phyloP scores from a whole-genome alignment of 1,140 invertebrate genomes.

The Bombus turneri region DNA sequence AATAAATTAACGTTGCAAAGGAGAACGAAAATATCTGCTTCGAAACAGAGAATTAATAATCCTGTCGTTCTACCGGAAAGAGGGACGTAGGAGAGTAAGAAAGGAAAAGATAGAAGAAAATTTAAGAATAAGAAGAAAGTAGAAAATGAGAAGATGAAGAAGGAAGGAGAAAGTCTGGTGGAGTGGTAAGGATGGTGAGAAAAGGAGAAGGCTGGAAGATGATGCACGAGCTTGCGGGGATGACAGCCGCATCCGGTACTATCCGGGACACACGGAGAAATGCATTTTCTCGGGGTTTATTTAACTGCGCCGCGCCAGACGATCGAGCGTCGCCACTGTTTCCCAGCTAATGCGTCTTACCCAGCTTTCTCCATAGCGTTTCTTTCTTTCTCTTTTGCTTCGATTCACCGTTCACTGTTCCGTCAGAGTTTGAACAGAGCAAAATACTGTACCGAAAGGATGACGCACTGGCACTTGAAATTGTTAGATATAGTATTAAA shows the following conservation, averaged over 20 bases:
- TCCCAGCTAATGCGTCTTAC: conserved; percentile 59
- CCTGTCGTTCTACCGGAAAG: conserved; percentile 15
- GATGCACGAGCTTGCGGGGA: conserved; percentile 69
- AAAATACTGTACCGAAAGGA: neutral
- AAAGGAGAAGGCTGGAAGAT: conserved; percentile 55
- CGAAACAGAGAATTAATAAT: conserved; percentile 52
- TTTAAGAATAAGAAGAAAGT: neutral
- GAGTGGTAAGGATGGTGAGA: neutral
- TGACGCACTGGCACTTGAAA: neutral
- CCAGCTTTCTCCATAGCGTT: neutral
- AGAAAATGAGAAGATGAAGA: neutral
- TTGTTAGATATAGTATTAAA: neutral
- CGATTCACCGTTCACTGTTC: neutral
- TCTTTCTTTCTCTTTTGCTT: neutral
- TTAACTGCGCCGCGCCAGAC: conserved; percentile 65
- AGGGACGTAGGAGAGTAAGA: neutral
- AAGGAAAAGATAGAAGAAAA: neutral
- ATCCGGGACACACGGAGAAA: conserved; percentile 53
- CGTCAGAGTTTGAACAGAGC: neutral
- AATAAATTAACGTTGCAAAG: neutral
- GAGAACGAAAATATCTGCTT: conserved; percentile 31
- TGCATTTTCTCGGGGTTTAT: conserved; percentile 68
- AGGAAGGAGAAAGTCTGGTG: too few species aligned
- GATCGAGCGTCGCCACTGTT: conserved; percentile 63
- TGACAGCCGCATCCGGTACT: conserved; percentile 71